Base-by-base conservation (phyloP, 1,140 invertebrate species). In the Sarcophaga peregrina region DNA sequence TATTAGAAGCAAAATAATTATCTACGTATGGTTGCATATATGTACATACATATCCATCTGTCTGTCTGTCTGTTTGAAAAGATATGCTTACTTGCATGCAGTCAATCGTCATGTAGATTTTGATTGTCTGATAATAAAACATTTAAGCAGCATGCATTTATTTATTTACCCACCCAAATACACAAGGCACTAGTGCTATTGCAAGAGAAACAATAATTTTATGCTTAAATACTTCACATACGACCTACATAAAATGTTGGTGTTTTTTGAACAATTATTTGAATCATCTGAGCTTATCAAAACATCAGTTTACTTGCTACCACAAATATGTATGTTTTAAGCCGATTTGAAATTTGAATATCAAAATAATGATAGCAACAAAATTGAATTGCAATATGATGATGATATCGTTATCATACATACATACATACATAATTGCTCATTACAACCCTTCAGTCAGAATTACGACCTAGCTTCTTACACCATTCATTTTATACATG, bases 281-380 rank as follows among this genome's bases (percentile, higher is more conserved):
- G 68, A 73, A 74, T 62, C 81, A 82, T 47, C 74, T 82, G 47
- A 82, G 47, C 81, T 48, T 13, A 47, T 7, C 72, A 54, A 74
- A 74, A 82, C 37, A 54, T 74, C 82, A 37, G 1, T 37, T 37
- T 25, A 82, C 50, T 72, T 76, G 75, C 11, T 8, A 37, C 20
- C 25, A 37, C 54, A n/a, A 37, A 58, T n/a, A 58, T 58, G 6
- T n/a, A 58, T 58, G 6, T 58, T 58, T 58, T 58, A 13, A 58
- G 6, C 3, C 54, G n/a, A 58, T 13, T 58, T 58, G n/a, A 58
- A n/a, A n/a, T 15, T 10, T 5, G 13, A 13, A 13, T 58, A 58
- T 58, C n/a, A 15, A 37, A 58, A n/a, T 58, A n/a, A 58, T 58
- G 54, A n/a, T 58, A 6, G 7, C n/a, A 58, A 15, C 54, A 58